Evolutionary conservation across 2,888 invertebrate genomes (phyloP).

Genomic region (Melikaiella ostensackeni): DNA sequence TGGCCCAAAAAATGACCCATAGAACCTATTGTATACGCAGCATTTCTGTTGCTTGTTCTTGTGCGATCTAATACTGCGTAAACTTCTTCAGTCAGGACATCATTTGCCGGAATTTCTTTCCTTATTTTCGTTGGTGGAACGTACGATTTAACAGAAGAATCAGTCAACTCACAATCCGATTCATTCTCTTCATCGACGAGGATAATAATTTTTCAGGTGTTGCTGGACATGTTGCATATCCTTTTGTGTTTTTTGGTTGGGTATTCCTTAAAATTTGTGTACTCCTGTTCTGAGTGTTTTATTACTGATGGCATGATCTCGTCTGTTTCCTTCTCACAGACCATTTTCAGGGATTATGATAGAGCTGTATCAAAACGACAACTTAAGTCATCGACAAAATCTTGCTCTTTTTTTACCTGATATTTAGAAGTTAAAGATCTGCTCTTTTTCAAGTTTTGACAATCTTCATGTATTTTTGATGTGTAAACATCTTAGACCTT

Average conservation of each 20-base stretch:
- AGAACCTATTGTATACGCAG: neutral
- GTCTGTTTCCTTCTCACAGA: neutral
- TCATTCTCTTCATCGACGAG: neutral
- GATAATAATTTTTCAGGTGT: neutral
- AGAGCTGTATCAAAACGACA: too few relatives aligned
- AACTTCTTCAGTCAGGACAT: too few relatives aligned
- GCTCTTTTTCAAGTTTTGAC: too few relatives aligned
- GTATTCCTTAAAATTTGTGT: neutral
- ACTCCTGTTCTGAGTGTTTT: neutral
- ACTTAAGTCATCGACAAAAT: too few relatives aligned
- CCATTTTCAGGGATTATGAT: too few relatives aligned
- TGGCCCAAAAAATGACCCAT: neutral
- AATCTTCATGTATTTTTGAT: too few relatives aligned
- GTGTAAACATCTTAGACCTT: too few relatives aligned
- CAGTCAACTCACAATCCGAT: neutral
- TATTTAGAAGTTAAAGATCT: too few relatives aligned
- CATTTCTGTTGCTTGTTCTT: neutral
- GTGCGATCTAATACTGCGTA: neutral
- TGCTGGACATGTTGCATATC: neutral
- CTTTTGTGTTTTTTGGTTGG: neutral
- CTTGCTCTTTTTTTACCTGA: too few relatives aligned
- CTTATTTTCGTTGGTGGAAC: neutral
- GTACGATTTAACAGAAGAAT: neutral
- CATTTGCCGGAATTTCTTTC: too few relatives aligned
- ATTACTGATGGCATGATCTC: neutral